These are phyloP conservation scores for Lamproptera curius DNA, from an alignment of 2,888 invertebrate species.

Conservation along the genomic window DNA sequence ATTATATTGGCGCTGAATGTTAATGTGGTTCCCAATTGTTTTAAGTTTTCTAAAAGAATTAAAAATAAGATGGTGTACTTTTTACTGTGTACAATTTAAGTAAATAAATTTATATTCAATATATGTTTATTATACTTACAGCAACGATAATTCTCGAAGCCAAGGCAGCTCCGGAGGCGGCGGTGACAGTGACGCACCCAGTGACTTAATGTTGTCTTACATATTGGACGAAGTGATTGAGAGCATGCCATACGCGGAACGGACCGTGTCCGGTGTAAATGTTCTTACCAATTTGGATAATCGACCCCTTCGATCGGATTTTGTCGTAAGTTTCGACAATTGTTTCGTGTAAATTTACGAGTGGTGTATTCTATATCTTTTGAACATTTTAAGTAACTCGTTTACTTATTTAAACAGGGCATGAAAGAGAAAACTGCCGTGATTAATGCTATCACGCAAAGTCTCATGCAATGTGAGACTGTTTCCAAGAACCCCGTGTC, in stretches of 20 bases:
- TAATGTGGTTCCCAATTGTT: too few species aligned
- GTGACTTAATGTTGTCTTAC: conserved; percentile 87
- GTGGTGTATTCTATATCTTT: too few species aligned
- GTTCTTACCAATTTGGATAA: conserved; percentile 39
- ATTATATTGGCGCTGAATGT: too few species aligned
- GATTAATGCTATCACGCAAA: conserved; percentile 93
- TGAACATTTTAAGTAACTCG: too few species aligned
- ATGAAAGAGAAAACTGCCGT: conserved; percentile 83
- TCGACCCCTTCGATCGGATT: conserved; percentile 34
- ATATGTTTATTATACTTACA: conserved; percentile 31
- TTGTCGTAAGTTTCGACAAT: conserved; percentile 28
- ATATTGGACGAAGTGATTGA: conserved; percentile 92
- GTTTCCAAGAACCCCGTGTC: conserved; percentile 80
- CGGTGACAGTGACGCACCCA: conserved; percentile 58
- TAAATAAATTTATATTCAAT: not conserved
- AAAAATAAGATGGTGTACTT: too few species aligned
- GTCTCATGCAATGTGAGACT: conserved; percentile 91
- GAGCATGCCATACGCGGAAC: conserved; percentile 81
- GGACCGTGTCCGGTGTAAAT: conserved; percentile 46
- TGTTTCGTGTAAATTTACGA: too few species aligned
- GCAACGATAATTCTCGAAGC: conserved; percentile 44
- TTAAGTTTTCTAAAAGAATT: too few species aligned
- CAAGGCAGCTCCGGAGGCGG: conserved; percentile 52
- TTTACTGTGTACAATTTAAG: too few species aligned
- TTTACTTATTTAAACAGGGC: too few species aligned